Evolutionary conservation across 2,113 vertebrate species (phyloP), one percentile per base, ranked within the genome.

Genomic region (Ochotona princeps): DNA sequence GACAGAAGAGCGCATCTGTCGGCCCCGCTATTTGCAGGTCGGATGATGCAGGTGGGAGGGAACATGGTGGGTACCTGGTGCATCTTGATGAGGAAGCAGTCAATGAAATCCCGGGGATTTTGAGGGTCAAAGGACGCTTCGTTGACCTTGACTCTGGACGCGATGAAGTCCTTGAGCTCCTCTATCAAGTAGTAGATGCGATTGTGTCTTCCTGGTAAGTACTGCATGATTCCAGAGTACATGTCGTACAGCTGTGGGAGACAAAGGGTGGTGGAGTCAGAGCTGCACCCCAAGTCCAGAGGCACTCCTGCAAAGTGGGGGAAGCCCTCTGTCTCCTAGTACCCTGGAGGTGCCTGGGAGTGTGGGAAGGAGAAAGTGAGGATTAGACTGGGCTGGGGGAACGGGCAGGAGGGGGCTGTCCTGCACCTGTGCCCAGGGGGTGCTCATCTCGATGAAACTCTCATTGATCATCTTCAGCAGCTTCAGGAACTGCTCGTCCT

Each of bases 41-140:
- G 49, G 2, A 7, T 38, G 30, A 65, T 44, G 73, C 6, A 83
- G 18, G 32, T 47, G 65, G 88, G 30, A 84, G 66, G 6, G 28
- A 72, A 70, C 26, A 14, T 26, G 54, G 1, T 72, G 26, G 44
- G 25, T 83, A 98, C 99, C 98, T 99, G 97, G 26, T 98, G 74
- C 28, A 98, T 98, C 96, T 97, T 98, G 70, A 97, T 95, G 81
- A 99, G 98, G 94, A 98, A 99, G 91, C 98, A 98, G 94, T 99
- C 99, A 0, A 98, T 98, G 84, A 97, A 99, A 81, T 99, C 98
- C 44, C 98, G 96, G 0, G 98, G 98, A 47, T 95, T 95, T 90
- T 75, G 94, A 2, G 96, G 95, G 38, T 98, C 98, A 38, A 99
- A 78, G 0, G 98, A 98, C 1, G 97, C 97, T 91, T 98, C 95